These are phyloP conservation scores for Mergus octosetaceus DNA, from an alignment of 2,797 vertebrate species.

Conservation along the genomic window DNA sequence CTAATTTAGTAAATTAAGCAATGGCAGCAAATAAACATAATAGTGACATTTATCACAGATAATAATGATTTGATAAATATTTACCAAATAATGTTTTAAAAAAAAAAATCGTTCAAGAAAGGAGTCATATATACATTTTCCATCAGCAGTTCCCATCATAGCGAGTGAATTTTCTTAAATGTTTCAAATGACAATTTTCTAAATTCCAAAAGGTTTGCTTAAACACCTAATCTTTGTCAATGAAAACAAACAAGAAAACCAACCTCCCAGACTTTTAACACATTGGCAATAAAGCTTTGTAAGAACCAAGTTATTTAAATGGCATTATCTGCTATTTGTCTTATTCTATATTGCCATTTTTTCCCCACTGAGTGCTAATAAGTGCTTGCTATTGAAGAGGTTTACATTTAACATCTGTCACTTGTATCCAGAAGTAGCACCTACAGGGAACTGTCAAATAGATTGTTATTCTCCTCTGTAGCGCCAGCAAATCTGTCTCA, in stretches of 20 bases:
- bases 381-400: slow-evolving; percentile 73
- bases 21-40: background rate
- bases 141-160: background rate
- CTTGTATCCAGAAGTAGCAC: slow-evolving; percentile 70
- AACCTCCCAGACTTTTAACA: background rate
- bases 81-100: background rate
- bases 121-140: background rate
- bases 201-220: background rate
- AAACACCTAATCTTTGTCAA: background rate
- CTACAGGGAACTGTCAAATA: slow-evolving; percentile 81
- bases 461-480: slow-evolving; percentile 77
- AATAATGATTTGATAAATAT: background rate
- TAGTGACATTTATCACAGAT: background rate
- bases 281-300: slow-evolving; percentile 25
- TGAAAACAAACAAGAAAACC: slow-evolving; percentile 8
- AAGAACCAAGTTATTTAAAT: slow-evolving; percentile 68
- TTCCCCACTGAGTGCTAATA: slow-evolving; percentile 69
- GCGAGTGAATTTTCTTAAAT: background rate
- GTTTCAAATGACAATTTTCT: background rate
- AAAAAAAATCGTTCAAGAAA: background rate
- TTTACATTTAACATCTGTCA: slow-evolving; percentile 79
- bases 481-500: slow-evolving; percentile 78
- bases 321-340: slow-evolving; percentile 66
- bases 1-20: background rate
- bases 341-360: slow-evolving; percentile 65